These are phyloP conservation scores for Notothenia rossii DNA, from an alignment of 2,113 vertebrate species.

Conservation along the genomic window DNA sequence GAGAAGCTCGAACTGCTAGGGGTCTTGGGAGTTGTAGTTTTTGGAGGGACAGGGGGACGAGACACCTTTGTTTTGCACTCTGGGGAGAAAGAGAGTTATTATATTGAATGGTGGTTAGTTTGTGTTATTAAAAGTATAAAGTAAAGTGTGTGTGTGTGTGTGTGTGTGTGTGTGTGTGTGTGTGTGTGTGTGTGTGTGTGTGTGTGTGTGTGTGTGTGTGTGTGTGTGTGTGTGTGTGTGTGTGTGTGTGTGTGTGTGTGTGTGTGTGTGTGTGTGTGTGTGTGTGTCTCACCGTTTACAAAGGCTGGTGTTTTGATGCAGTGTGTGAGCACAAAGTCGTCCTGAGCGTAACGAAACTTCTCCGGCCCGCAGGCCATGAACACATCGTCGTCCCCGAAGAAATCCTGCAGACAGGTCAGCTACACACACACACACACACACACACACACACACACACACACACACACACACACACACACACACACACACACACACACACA, in stretches of 20 bases:
- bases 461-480: too few species aligned
- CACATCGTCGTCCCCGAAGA: constrained; percentile 97
- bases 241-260: too few species aligned
- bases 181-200: too few species aligned
- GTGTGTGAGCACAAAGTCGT: constrained; percentile 96
- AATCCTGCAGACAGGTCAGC: constrained; percentile 97
- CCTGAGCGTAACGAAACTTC: constrained; percentile 97
- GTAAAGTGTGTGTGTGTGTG: too few species aligned
- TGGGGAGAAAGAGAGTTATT: constrained; percentile 28
- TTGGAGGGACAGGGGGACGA: constrained; percentile 54
- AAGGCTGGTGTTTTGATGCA: constrained; percentile 65
- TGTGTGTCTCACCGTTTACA: constrained; percentile 73
- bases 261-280: constrained; percentile 4
- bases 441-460: too few species aligned
- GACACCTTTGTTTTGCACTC: constrained; percentile 75
- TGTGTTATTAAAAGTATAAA: too few species aligned
- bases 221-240: too few species aligned
- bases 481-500: too few species aligned
- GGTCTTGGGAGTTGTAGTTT: constrained; percentile 61
- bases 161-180: too few species aligned
- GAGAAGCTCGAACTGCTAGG: constrained; percentile 55
- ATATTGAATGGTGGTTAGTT: background rate
- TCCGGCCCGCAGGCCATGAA: constrained; percentile 97
- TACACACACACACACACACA: too few species aligned
- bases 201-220: too few species aligned